A percentile compares a stretch with the other conserved stretches of the same genome.
Evolutionary conservation across 2,113 vertebrate genomes (phyloP).

Genomic region (Spea bombifrons): DNA sequence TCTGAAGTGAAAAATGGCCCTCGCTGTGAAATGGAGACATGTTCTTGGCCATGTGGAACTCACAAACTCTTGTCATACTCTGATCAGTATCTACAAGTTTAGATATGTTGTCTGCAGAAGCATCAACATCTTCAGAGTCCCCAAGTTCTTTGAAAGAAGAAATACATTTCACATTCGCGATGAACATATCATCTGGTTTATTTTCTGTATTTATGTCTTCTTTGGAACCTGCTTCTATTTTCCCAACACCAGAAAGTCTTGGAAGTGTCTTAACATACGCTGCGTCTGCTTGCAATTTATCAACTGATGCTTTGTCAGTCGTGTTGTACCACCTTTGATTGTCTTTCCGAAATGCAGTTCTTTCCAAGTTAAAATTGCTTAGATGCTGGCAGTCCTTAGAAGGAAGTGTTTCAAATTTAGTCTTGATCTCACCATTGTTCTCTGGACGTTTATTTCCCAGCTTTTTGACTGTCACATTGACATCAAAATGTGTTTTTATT

Average conservation of each 20-base stretch:
- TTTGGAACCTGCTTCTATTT: constrained; percentile 69
- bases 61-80: constrained; percentile 74
- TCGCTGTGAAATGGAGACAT: constrained; percentile 93
- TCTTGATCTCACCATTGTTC: constrained; percentile 72
- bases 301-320: constrained; percentile 70
- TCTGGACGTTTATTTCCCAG: constrained; percentile 68
- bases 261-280: constrained; percentile 65
- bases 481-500: constrained; percentile 64
- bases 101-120: constrained; percentile 70
- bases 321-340: constrained; percentile 80
- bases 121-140: constrained; percentile 62
- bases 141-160: constrained; percentile 78
- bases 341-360: constrained; percentile 84
- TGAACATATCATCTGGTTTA: constrained; percentile 73
- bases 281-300: constrained; percentile 72
- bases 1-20: constrained; percentile 87
- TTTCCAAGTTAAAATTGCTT: constrained; percentile 85
- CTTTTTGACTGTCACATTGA: constrained; percentile 69
- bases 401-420: constrained; percentile 80
- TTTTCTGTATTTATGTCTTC: constrained; percentile 66
- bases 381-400: constrained; percentile 81
- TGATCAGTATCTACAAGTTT: constrained; percentile 76
- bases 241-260: constrained; percentile 70
- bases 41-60: constrained; percentile 88
- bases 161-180: constrained; percentile 65